These are phyloP conservation scores for Gastracanthus pulcherrimus DNA, from an alignment of 2,888 invertebrate species.

Conservation along the genomic window DNA sequence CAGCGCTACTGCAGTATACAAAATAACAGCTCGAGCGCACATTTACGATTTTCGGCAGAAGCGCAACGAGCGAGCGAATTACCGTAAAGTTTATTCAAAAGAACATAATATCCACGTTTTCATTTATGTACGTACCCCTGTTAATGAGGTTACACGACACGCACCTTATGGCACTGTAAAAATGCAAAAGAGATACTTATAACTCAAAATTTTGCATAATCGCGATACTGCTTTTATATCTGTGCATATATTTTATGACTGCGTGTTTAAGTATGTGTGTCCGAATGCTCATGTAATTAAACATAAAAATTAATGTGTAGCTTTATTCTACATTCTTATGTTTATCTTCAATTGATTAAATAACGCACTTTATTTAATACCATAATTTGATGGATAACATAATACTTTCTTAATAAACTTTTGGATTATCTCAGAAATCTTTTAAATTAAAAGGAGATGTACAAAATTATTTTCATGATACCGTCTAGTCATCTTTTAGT, in stretches of 20 bases:
- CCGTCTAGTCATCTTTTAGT: no score
- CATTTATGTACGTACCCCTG: not conserved
- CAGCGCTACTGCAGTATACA: not conserved
- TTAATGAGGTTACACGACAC: conserved; percentile 7
- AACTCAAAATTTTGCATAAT: conserved; percentile 32
- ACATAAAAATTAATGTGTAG: not conserved
- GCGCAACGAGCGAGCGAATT: conserved; percentile 11
- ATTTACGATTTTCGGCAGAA: conserved; percentile 33
- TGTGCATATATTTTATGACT: not conserved
- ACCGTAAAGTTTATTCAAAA: conserved; percentile 28
- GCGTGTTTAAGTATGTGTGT: not conserved
- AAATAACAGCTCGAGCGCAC: not conserved
- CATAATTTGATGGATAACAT: no score
- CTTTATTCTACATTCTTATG: not conserved
- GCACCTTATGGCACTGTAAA: conserved; percentile 7
- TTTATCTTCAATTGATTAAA: no score
- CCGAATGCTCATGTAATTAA: not conserved
- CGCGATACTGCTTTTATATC: not conserved
- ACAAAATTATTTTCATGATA: no score
- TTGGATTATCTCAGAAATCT: no score
- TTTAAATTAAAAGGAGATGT: no score
- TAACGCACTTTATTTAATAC: no score
- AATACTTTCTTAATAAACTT: no score
- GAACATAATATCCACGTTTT: conserved; percentile 27
- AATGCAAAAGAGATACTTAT: conserved; percentile 39